Percentiles rank a stretch among this genome's conserved stretches.
Conservation (phyloP, 2,113 vertebrate genomes). For the Eretmochelys imbricata region DNA sequence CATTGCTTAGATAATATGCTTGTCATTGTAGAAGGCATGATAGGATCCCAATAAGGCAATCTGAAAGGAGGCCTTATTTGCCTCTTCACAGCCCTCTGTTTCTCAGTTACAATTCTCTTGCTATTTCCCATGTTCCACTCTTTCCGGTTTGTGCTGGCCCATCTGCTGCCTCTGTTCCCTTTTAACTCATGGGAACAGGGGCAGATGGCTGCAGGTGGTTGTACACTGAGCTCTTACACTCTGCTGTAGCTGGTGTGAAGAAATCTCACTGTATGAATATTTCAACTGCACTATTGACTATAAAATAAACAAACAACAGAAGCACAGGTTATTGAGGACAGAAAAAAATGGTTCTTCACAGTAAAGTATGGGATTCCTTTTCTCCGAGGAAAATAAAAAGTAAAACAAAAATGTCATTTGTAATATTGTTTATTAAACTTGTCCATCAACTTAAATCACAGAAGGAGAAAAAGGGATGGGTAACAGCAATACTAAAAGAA, state of each 20-base stretch:
- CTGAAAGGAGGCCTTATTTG: slow-evolving; percentile 6
- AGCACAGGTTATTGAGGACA: slow-evolving; percentile 13
- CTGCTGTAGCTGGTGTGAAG: neutral
- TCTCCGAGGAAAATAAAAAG: neutral
- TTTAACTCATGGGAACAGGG: neutral
- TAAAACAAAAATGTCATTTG: neutral
- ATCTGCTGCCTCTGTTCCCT: neutral
- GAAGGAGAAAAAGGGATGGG: neutral
- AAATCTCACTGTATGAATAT: neutral
- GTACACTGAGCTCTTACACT: neutral
- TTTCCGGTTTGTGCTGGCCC: slow-evolving; percentile 20
- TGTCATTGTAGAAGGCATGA: slow-evolving; percentile 3
- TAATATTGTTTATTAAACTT: slow-evolving; percentile 9
- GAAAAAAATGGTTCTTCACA: neutral
- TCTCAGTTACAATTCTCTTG: slow-evolving; percentile 26
- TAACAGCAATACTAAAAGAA: slow-evolving; percentile 3
- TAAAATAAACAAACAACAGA: neutral
- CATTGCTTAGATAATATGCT: slow-evolving; percentile 36
- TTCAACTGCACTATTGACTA: slow-evolving; percentile 14
- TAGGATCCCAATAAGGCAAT: slow-evolving; percentile 25
- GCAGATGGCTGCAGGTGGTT: neutral
- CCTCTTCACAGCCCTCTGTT: neutral
- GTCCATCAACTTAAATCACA: neutral
- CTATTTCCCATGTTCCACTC: slow-evolving; percentile 16
- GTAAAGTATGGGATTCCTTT: neutral